A percentile compares a stretch with the other conserved stretches of the same genome.
Evolutionary conservation across 2,888 invertebrate species (phyloP).

Genomic region (Archaeoteleia sp.): DNA sequence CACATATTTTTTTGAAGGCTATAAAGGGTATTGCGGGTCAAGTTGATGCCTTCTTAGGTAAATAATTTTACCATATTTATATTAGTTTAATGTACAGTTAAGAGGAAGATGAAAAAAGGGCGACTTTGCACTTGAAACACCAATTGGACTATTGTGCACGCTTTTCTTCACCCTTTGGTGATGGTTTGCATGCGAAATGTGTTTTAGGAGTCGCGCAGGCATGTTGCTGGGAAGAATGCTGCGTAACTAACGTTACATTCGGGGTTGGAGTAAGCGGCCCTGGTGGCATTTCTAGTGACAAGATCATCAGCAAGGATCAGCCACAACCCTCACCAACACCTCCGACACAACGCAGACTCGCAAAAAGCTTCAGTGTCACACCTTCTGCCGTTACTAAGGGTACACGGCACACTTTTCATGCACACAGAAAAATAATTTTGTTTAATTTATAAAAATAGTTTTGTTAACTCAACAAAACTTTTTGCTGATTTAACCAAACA

Average conservation of each 20-base stretch:
- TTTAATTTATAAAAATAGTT: too few relatives aligned
- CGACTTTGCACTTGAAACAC: constrained; percentile 7
- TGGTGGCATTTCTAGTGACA: constrained; percentile 68
- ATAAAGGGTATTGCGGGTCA: constrained; percentile 95
- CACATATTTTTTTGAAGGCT: constrained; percentile 93
- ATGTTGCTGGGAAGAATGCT: constrained; percentile 74
- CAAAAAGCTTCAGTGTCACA: constrained; percentile 94
- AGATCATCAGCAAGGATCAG: constrained; percentile 67
- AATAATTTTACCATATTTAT: constrained; percentile 61
- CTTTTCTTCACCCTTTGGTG: constrained; percentile 55
- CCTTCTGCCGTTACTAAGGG: constrained; percentile 82
- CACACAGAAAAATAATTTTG: too few relatives aligned
- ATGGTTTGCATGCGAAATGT: constrained; percentile 64
- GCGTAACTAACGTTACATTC: constrained; percentile 66
- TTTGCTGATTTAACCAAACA: too few relatives aligned
- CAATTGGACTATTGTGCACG: constrained; percentile 16
- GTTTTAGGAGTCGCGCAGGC: constrained; percentile 73
- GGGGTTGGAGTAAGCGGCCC: constrained; percentile 62
- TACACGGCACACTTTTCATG: constrained; percentile 64
- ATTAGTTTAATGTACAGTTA: too few relatives aligned
- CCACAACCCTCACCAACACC: constrained; percentile 85
- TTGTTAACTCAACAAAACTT: too few relatives aligned
- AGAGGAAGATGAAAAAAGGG: too few relatives aligned
- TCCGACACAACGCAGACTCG: constrained; percentile 90
- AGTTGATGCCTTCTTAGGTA: constrained; percentile 96